phyloP scores from a whole-genome alignment of 2,113 vertebrate genomes.

The Corythoichthys haematopterus region DNA sequence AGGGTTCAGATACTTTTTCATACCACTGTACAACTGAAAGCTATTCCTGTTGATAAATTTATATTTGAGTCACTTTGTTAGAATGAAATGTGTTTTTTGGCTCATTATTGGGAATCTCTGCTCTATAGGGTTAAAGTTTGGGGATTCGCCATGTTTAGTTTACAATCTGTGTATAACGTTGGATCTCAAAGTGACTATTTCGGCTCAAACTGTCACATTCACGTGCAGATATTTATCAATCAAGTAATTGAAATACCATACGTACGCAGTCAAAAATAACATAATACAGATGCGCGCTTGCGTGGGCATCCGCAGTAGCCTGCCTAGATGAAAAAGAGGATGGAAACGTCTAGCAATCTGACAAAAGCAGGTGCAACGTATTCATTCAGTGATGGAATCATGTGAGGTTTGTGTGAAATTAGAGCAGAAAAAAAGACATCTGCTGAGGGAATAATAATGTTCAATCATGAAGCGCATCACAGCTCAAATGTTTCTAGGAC shows the following conservation, averaged over 20 bases:
- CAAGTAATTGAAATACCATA: conserved; percentile 7
- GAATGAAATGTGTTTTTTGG: no score
- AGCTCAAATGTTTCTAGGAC: conserved; percentile 62
- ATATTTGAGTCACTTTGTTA: no score
- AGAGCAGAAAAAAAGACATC: conserved; percentile 43
- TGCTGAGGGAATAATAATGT: conserved; percentile 32
- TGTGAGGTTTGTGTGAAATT: conserved; percentile 64
- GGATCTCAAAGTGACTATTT: no score
- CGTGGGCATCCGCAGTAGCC: conserved; percentile 9
- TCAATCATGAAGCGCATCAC: neutral
- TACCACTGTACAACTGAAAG: no score
- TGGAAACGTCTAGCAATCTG: conserved; percentile 52
- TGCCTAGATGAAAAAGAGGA: conserved; percentile 21
- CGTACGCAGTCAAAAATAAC: neutral
- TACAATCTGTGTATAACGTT: no score
- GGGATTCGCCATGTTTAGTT: no score
- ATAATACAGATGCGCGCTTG: conserved; percentile 6
- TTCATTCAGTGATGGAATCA: conserved; percentile 40
- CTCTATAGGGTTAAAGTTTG: no score
- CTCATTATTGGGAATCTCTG: no score
- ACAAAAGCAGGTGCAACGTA: conserved; percentile 46
- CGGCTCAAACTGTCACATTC: neutral
- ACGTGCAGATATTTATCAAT: conserved; percentile 14
- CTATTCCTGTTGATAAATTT: no score
- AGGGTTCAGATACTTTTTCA: no score